Evolutionary conservation across 2,797 vertebrate species (phyloP).

Genomic region (Pithecia hirsuta): DNA sequence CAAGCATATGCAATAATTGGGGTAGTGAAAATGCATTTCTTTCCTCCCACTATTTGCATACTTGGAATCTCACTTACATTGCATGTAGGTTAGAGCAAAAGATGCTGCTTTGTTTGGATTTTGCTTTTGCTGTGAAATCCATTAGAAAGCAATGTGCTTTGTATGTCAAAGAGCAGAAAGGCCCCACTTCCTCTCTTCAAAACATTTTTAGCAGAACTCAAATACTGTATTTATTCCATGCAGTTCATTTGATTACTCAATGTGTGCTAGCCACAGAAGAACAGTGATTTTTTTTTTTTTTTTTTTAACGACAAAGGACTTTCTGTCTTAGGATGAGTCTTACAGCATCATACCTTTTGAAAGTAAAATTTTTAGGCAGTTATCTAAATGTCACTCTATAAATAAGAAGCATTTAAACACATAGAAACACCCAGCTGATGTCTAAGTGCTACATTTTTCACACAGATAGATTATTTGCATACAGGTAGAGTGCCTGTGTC

Average conservation of each 20-base stretch:
- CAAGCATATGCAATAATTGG: slow-evolving; percentile 56
- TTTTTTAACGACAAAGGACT: not conserved
- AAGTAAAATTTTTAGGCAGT: not conserved
- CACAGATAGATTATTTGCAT: not conserved
- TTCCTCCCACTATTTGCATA: slow-evolving; percentile 78
- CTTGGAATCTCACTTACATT: slow-evolving; percentile 63
- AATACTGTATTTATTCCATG: slow-evolving; percentile 1
- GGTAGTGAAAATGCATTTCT: not conserved
- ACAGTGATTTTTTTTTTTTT: not conserved
- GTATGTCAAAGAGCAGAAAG: not conserved
- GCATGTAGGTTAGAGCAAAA: slow-evolving; percentile 66
- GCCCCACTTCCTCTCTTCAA: slow-evolving; percentile 62
- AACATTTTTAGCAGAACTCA: slow-evolving; percentile 48
- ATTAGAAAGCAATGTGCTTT: slow-evolving; percentile 52
- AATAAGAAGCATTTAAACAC: not conserved
- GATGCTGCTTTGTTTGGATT: slow-evolving; percentile 66
- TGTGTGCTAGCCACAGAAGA: not conserved
- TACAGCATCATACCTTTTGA: not conserved
- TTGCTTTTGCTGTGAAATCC: slow-evolving; percentile 65
- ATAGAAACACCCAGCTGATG: not conserved
- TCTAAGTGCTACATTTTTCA: not conserved
- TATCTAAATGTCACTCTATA: slow-evolving; percentile 23
- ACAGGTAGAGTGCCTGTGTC: not conserved
- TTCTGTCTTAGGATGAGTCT: not conserved
- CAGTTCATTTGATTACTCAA: not conserved